Evolutionary conservation across 2,888 invertebrate species (phyloP).

Genomic region (Gari tellinella): DNA sequence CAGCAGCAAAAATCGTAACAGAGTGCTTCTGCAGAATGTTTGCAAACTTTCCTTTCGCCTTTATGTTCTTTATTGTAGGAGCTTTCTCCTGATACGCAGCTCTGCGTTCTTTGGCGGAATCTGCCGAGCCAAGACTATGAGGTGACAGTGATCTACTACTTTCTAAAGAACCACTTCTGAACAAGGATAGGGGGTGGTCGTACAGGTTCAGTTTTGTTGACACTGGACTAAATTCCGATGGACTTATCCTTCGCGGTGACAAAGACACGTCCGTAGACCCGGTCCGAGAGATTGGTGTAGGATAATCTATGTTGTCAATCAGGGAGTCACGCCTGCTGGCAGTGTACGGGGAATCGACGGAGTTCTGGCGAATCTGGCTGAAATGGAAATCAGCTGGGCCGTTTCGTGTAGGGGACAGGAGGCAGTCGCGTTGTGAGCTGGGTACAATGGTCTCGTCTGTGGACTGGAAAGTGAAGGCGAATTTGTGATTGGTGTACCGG

Average conservation of each 20-base stretch:
- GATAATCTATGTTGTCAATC: not conserved
- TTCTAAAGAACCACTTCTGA: conserved; percentile 31
- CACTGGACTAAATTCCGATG: conserved; percentile 35
- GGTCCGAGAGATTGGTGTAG: conserved; percentile 10
- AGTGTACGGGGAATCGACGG: conserved; percentile 3
- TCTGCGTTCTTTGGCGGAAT: conserved; percentile 24
- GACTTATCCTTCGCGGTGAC: conserved; percentile 33
- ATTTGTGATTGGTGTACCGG: conserved; percentile 53
- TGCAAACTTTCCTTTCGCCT: conserved; percentile 54
- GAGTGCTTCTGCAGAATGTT: conserved; percentile 60
- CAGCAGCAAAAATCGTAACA: conserved; percentile 48
- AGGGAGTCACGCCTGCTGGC: not conserved
- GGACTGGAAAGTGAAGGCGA: conserved; percentile 34
- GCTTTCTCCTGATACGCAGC: conserved; percentile 31
- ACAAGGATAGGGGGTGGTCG: conserved; percentile 24
- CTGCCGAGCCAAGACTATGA: conserved; percentile 8
- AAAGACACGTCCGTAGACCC: conserved; percentile 29
- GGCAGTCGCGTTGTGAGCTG: conserved; percentile 11
- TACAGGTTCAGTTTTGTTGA: conserved; percentile 35
- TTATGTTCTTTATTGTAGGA: conserved; percentile 20
- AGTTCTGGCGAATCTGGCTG: not conserved
- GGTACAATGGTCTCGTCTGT: conserved; percentile 13
- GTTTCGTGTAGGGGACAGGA: not conserved
- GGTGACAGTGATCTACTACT: conserved; percentile 9
- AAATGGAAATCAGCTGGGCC: conserved; percentile 4